Base-by-base conservation (phyloP, 2,113 vertebrate species). In the Callipepla squamata region DNA sequence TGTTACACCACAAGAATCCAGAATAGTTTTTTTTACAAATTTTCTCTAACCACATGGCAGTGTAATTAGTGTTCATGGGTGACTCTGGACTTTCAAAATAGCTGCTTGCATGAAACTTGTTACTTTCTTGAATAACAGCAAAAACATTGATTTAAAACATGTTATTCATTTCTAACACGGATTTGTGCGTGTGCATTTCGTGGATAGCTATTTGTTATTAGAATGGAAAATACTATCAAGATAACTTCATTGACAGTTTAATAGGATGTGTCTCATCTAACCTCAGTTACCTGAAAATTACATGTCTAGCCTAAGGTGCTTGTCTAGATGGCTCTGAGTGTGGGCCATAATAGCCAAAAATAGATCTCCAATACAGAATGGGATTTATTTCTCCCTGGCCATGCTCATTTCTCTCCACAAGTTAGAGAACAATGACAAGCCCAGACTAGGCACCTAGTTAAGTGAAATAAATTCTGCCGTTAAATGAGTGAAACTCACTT, bases 251-350 rank as follows among this genome's bases (percentile, higher is more conserved):
- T 80, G 68, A 26, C 63, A 69, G 13, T 85, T 70, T 83, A 85
- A 67, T 83, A 80, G 59, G 25, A 42, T 74, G 50, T 85, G 28
- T 90, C 50, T 87, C 72, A 85, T 32, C 45, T 80, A 66, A 53
- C 76, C 87, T 73, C 23, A 76, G 68, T 79, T 83, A 32, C 58
- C 36, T 85, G 59, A 80, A 95, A 93, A 87, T 92, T 70, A 34
- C 14, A 4, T 50, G 51, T 85, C 87, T 85, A 59, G 45, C 72
- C 75, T 90, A 26, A 82, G 50, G 59, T 85, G 22, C n/a, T 66
- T 85, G 66, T 76, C 69, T 63, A 83, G 68, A 59, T 0, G 2
- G 28, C 59, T 82, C 38, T 87, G 58, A 79, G 50, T 38, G n/a
- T 79, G 42, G 70, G 11, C 78, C 55, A 67, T 80, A 67, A 50